Conservation (phyloP, 2,797 vertebrate species). For the Vultur gryphus region DNA sequence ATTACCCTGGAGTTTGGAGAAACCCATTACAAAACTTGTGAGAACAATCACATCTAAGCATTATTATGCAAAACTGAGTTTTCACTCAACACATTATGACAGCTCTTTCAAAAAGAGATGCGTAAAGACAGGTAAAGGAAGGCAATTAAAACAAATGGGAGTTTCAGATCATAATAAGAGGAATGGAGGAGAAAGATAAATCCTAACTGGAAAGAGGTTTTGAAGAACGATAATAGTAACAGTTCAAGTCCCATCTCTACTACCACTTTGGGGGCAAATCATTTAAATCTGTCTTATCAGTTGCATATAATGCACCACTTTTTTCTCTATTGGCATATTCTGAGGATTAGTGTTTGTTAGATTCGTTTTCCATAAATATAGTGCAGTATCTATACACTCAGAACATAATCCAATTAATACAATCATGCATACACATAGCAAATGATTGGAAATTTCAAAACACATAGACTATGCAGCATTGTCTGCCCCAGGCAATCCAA, state of each 20-base stretch:
- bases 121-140: background rate
- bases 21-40: background rate
- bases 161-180: background rate
- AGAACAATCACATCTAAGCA: background rate
- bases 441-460: background rate
- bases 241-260: background rate
- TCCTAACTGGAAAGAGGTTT: background rate
- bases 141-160: background rate
- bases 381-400: background rate
- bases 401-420: constrained; percentile 22
- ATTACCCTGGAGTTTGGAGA: background rate
- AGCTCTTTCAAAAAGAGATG: background rate
- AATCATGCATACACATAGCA: background rate
- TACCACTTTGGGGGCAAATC: background rate
- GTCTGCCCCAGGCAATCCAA: background rate
- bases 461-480: background rate
- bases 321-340: background rate
- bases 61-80: background rate
- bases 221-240: background rate
- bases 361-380: background rate
- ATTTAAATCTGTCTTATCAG: background rate
- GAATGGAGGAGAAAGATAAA: background rate
- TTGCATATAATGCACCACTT: background rate
- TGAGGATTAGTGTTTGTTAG: background rate
- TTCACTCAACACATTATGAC: background rate